These are phyloP conservation scores for Oscheius sp. DNA, from an alignment of 2,888 invertebrate genomes.

Conservation along the genomic window DNA sequence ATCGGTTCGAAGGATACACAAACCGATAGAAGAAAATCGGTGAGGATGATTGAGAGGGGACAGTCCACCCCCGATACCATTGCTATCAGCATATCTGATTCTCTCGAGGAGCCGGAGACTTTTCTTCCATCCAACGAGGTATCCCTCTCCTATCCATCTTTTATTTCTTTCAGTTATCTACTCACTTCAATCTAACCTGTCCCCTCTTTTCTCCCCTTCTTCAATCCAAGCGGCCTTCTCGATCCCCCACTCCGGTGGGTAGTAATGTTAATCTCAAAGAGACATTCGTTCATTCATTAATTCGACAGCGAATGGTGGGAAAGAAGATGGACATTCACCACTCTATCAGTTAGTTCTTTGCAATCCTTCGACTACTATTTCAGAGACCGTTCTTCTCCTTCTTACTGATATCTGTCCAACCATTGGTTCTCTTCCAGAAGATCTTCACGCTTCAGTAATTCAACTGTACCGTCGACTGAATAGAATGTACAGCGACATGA, in stretches of 20 bases:
- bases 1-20: not conserved
- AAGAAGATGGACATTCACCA: not conserved
- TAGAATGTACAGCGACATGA: not conserved
- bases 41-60: constrained; percentile 2
- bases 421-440: constrained; percentile 15
- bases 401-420: constrained; percentile 19
- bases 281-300: not conserved
- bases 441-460: constrained; percentile 5
- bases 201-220: not conserved
- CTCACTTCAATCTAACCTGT: not conserved
- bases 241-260: constrained; percentile 9
- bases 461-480: constrained; percentile 28
- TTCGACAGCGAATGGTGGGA: not conserved
- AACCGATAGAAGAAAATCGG: not conserved
- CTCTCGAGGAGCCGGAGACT: not conserved
- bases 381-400: constrained; percentile 12
- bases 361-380: too few relatives aligned
- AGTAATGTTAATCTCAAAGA: not conserved
- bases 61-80: not conserved
- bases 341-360: constrained; percentile 10
- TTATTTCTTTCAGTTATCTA: too few relatives aligned
- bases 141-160: too few relatives aligned
- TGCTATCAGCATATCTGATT: not conserved
- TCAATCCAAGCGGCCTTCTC: not conserved
- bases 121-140: not conserved